These are phyloP conservation scores for Cladopsammia gracilis DNA, from an alignment of 64 coral and sea anemone species.

Conservation along the genomic window DNA sequence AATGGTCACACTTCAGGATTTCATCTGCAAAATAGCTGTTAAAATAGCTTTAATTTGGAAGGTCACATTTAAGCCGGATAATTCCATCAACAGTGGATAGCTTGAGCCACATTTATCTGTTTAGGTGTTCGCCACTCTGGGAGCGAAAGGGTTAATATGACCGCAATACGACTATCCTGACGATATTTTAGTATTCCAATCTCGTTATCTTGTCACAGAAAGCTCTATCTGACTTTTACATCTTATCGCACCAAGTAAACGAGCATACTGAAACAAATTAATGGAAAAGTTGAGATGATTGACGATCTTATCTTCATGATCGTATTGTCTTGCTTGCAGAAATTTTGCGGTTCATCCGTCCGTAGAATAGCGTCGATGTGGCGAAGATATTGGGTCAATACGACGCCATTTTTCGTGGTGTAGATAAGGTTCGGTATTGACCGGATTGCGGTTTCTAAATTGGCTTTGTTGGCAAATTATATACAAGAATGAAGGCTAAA, in stretches of 20 bases:
- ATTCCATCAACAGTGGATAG: too few relatives aligned
- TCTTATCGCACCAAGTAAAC: conserved; percentile 7
- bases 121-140: not conserved
- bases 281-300: not conserved
- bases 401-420: not conserved
- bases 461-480: not conserved
- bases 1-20: too few relatives aligned
- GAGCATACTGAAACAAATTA: conserved; percentile 13
- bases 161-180: not conserved
- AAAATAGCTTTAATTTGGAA: too few relatives aligned
- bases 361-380: not conserved
- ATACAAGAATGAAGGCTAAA: not conserved
- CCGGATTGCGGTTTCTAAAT: not conserved
- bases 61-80: too few relatives aligned
- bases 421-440: conserved; percentile 13
- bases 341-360: not conserved
- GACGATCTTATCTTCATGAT: not conserved
- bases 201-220: not conserved
- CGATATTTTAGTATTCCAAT: not conserved
- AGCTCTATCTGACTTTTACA: not conserved
- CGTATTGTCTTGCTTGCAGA: not conserved
- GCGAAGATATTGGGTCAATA: conserved; percentile 1
- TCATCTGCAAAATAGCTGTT: too few relatives aligned
- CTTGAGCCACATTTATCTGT: too few relatives aligned
- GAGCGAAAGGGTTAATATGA: not conserved